Conservation (phyloP, 1,140 invertebrate genomes). For the Rhopalosiphum padi region DNA sequence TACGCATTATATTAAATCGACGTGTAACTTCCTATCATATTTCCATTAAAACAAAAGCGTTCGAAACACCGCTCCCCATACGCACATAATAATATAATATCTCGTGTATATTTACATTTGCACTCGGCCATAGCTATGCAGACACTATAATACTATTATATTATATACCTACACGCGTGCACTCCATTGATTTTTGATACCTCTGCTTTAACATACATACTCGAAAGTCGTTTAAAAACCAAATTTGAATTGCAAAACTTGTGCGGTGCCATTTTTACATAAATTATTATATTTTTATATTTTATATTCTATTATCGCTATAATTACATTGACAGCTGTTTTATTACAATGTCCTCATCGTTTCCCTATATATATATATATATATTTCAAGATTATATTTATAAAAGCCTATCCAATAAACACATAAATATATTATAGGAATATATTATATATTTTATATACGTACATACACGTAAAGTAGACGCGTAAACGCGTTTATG, state of each 20-base stretch:
- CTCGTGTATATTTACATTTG: background rate
- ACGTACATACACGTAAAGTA: background rate
- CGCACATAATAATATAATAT: background rate
- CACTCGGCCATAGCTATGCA: background rate
- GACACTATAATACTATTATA: background rate
- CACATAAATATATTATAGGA: background rate
- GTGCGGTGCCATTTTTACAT: background rate
- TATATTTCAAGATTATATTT: background rate
- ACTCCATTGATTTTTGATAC: constrained; percentile 1
- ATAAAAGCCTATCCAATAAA: background rate
- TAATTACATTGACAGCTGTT: background rate
- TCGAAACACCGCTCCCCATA: background rate
- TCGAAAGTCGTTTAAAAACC: background rate
- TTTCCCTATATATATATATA: background rate
- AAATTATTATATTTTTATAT: background rate
- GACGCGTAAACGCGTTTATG: background rate
- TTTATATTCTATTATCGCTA: background rate
- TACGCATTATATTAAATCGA: background rate
- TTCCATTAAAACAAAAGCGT: constrained; percentile 43
- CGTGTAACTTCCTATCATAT: background rate
- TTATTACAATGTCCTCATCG: background rate
- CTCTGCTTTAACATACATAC: background rate
- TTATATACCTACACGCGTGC: background rate
- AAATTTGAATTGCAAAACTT: constrained; percentile 8
- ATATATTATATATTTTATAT: background rate